phyloP scores from a whole-genome alignment of 1,140 invertebrate genomes.

The Dendrolimus punctatus region DNA sequence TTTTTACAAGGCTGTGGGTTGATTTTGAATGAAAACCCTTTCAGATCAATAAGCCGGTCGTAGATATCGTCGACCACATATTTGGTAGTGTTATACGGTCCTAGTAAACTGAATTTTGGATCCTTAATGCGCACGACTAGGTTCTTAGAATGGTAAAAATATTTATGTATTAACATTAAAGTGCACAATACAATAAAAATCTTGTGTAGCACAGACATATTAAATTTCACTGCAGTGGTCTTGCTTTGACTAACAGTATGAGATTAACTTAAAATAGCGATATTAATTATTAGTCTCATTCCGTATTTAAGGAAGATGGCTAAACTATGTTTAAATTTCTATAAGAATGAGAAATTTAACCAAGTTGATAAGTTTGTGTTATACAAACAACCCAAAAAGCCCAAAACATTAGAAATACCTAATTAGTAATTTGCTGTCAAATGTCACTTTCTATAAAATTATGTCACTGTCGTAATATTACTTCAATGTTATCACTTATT shows the following conservation, averaged over 20 bases:
- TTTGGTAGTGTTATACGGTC: constrained; percentile 20
- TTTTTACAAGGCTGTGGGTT: constrained; percentile 70
- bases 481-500: no score
- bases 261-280: no score
- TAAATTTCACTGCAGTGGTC: constrained; percentile 11
- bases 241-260: not conserved
- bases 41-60: constrained; percentile 70
- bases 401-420: no score
- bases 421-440: no score
- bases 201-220: constrained; percentile 23
- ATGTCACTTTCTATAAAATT: no score
- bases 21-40: constrained; percentile 73
- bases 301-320: no score
- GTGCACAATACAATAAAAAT: constrained; percentile 14
- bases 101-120: constrained; percentile 23
- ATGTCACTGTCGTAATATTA: no score
- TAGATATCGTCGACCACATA: constrained; percentile 21
- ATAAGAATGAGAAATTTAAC: no score
- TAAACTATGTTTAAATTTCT: no score
- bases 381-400: no score
- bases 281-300: no score
- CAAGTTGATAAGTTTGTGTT: no score
- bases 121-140: constrained; percentile 15
- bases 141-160: constrained; percentile 10
- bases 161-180: constrained; percentile 15